Base-by-base conservation (phyloP, 2,888 invertebrate species). In the Diadegma fenestrale region DNA sequence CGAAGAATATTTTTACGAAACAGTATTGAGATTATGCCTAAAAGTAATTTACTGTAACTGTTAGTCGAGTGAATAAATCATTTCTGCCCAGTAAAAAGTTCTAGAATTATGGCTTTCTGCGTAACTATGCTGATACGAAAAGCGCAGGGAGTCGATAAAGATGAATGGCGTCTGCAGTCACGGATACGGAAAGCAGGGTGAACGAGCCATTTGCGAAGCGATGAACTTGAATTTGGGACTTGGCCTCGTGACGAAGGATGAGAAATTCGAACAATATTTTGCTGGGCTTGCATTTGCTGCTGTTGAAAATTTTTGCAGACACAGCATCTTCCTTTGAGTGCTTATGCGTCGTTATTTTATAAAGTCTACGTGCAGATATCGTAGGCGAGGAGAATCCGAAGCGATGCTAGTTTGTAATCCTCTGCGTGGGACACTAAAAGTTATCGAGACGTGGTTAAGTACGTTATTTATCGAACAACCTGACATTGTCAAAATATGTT, bases 391-490 rank as follows among this genome's bases (percentile, higher is more conserved):
- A 54, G 12, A 48, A 19, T 45, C 43, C 41, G 33, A 69, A 61
- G 51, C 30, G 45, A 71, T 41, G 19, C 61, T 48, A 22, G 41
- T n/a, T n/a, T 43, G 72, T 85, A 85, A 85, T 85, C 85, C 85
- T n/a, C 22, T 54, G 81, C 81, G 85, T 82, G 85, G 81, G 85
- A 85, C 80, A 78, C 30, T 22, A 78, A 68, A 78, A 75, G 73
- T 82, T 78, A 85, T 81, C 54, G 51, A 73, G 69, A 71, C 54
- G 78, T 26, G 19, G 14, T 33, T 79, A 78, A 85, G 81, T 37
- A 64, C 69, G 81, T 79, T 85, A 71, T 85, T 85, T 85, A 85
- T 85, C 54, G 85, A 63, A 63, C 78, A 81, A 61, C 58, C 7
- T 69, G 63, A 82, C 85, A 79, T 79, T 78, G 81, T 81, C 85